These are phyloP conservation scores for Iselma pallidipennis DNA, from an alignment of 2,888 invertebrate genomes.

Conservation along the genomic window DNA sequence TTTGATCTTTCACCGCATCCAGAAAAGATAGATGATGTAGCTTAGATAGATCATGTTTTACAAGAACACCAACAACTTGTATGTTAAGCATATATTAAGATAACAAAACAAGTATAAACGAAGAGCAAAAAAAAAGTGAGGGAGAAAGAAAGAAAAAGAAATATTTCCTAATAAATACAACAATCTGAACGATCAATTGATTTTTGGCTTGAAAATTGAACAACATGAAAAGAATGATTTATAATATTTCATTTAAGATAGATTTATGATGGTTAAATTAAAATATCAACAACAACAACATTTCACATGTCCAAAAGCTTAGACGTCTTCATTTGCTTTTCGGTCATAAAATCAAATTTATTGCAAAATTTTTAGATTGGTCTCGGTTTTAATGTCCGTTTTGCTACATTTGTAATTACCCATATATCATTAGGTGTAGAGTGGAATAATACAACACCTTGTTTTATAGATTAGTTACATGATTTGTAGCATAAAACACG, in stretches of 20 bases:
- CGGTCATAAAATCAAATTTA: slow-evolving; percentile 37
- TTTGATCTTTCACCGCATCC: slow-evolving; percentile 37
- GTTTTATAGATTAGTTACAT: slow-evolving; percentile 11
- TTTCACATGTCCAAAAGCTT: slow-evolving; percentile 12
- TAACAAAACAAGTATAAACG: not conserved
- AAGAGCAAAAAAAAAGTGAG: not conserved
- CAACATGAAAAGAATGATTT: too few species aligned
- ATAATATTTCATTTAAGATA: too few species aligned
- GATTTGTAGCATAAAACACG: not conserved
- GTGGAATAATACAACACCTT: slow-evolving; percentile 5
- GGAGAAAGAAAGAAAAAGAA: not conserved
- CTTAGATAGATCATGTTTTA: slow-evolving; percentile 25
- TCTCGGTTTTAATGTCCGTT: slow-evolving; percentile 32
- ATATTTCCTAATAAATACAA: too few species aligned
- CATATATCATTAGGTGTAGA: slow-evolving; percentile 34
- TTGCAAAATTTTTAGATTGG: slow-evolving; percentile 34
- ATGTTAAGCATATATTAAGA: slow-evolving; percentile 7
- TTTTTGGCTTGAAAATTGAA: too few species aligned
- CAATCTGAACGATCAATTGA: too few species aligned
- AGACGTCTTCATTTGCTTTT: slow-evolving; percentile 34
- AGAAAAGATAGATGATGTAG: slow-evolving; percentile 10
- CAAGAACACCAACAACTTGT: slow-evolving; percentile 22
- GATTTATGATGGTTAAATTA: slow-evolving; percentile 16
- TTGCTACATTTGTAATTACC: slow-evolving; percentile 25
- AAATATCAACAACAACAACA: slow-evolving; percentile 25